These are phyloP conservation scores for Lamprotornis superbus DNA, from an alignment of 2,113 vertebrate genomes.

Conservation along the genomic window DNA sequence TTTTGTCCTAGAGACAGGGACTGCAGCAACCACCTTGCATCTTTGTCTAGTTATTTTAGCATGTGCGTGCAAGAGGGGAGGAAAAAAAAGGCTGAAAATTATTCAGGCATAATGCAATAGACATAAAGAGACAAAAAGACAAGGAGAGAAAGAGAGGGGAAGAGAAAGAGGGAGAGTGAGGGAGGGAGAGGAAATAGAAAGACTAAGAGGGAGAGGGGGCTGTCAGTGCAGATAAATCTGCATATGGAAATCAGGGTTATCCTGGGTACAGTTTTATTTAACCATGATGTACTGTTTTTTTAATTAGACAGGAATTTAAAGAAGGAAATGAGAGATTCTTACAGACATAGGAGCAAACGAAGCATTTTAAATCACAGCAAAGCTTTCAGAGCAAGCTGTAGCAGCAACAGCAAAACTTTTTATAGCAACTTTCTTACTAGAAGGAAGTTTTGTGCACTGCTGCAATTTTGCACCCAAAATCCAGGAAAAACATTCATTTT, in stretches of 20 bases:
- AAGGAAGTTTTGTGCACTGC: not conserved
- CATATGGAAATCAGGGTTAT: slow-evolving; percentile 98
- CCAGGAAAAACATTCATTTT: not conserved
- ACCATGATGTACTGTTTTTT: slow-evolving; percentile 81
- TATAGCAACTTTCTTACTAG: slow-evolving; percentile 44
- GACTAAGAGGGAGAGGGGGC: slow-evolving; percentile 70
- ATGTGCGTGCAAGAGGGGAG: slow-evolving; percentile 46
- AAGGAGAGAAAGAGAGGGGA: slow-evolving; percentile 70
- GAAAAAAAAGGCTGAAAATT: slow-evolving; percentile 82
- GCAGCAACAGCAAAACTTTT: slow-evolving; percentile 58
- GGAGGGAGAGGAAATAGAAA: slow-evolving; percentile 60
- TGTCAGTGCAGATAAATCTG: slow-evolving; percentile 92
- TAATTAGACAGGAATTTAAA: slow-evolving; percentile 78
- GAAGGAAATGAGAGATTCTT: slow-evolving; percentile 62
- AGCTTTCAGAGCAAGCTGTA: slow-evolving; percentile 20
- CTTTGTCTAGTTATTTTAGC: slow-evolving; percentile 73
- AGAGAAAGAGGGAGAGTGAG: slow-evolving; percentile 67
- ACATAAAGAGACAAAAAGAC: slow-evolving; percentile 70
- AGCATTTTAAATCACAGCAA: slow-evolving; percentile 12
- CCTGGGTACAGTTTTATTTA: slow-evolving; percentile 87
- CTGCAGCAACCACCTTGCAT: slow-evolving; percentile 73
- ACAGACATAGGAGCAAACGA: slow-evolving; percentile 30
- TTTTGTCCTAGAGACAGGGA: slow-evolving; percentile 55
- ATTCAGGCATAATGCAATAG: slow-evolving; percentile 86
- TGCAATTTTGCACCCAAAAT: not conserved